Evolutionary conservation across 1,140 invertebrate species (phyloP).

Genomic region (Drosophila azteca): DNA sequence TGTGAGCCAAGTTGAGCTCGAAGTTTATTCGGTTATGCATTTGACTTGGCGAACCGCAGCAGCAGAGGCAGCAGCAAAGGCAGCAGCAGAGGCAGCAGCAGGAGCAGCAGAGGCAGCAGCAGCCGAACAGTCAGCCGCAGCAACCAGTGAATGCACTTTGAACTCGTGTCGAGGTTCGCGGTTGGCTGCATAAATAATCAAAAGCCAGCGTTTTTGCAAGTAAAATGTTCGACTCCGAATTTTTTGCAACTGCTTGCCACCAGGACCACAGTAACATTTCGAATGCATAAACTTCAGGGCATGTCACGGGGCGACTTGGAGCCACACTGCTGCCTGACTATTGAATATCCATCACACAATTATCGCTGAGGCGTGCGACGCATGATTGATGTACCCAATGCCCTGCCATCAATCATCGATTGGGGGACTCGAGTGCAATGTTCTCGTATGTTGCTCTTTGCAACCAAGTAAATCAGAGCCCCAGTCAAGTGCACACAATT

Average conservation of each 20-base stretch:
- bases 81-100: constrained; percentile 2
- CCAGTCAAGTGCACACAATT: constrained; percentile 13
- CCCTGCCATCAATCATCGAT: constrained; percentile 61
- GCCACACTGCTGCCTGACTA: neutral
- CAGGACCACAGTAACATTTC: neutral
- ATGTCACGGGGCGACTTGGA: neutral
- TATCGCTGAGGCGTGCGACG: constrained; percentile 41
- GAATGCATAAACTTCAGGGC: constrained; percentile 15
- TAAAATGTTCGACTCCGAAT: constrained; percentile 5
- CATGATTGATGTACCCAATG: constrained; percentile 52
- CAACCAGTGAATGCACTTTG: constrained; percentile 67
- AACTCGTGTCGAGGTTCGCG: constrained; percentile 30
- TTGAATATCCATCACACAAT: constrained; percentile 68
- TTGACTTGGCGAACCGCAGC: constrained; percentile 24
- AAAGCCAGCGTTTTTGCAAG: constrained; percentile 12
- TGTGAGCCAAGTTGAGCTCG: too few relatives aligned
- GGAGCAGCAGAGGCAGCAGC: constrained; percentile 9
- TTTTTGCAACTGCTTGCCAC: too few relatives aligned
- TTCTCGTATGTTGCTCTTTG: constrained; percentile 9
- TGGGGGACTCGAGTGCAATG: constrained; percentile 32
- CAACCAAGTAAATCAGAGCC: constrained; percentile 27
- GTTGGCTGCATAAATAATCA: constrained; percentile 48
- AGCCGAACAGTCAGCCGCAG: neutral
- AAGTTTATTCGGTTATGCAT: constrained; percentile 45
- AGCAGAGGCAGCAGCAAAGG: neutral